Conservation (phyloP, 2,888 invertebrate species). For the Nomada hirtipes region DNA sequence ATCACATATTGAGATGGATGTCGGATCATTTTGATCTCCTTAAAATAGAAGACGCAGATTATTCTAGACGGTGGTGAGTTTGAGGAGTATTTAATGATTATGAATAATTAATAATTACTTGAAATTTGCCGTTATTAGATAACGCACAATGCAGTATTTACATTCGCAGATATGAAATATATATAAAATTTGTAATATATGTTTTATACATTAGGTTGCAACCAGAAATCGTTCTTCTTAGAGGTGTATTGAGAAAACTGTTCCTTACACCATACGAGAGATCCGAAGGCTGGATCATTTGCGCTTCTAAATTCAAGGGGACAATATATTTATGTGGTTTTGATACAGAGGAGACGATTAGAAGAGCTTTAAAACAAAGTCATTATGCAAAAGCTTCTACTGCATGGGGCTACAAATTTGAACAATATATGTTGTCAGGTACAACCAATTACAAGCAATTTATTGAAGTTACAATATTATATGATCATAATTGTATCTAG, state of each 20-base stretch:
- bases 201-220: slow-evolving; percentile 61
- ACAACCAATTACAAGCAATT: slow-evolving; percentile 36
- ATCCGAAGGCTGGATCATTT: slow-evolving; percentile 89
- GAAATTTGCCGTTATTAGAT: neutral
- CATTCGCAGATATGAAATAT: neutral
- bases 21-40: slow-evolving; percentile 78
- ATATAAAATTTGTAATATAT: neutral
- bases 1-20: slow-evolving; percentile 86
- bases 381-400: slow-evolving; percentile 84
- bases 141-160: neutral
- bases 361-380: slow-evolving; percentile 83
- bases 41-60: neutral
- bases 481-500: slow-evolving; percentile 13
- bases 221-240: slow-evolving; percentile 88
- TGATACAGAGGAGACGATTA: slow-evolving; percentile 87
- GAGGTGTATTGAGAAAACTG: slow-evolving; percentile 89
- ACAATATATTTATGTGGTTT: slow-evolving; percentile 89
- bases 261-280: slow-evolving; percentile 89
- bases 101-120: neutral
- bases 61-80: neutral
- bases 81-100: neutral
- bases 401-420: slow-evolving; percentile 92
- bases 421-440: slow-evolving; percentile 89
- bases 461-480: neutral
- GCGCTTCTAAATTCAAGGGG: slow-evolving; percentile 87